Conservation (phyloP, 2,888 invertebrate genomes). For the Abrostola tripartita region DNA sequence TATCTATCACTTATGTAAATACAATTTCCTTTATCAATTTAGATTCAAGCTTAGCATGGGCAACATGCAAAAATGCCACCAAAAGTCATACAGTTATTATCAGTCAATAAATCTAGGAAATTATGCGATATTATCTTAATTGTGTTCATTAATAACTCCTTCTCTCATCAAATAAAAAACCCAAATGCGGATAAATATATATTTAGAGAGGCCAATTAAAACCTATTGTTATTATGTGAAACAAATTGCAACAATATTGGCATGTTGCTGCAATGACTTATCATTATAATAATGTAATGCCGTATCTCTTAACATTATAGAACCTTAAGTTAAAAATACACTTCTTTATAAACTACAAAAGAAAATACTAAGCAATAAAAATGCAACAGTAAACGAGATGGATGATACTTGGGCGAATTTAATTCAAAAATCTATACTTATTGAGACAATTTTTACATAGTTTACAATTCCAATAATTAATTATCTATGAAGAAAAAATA, state of each 20-base stretch:
- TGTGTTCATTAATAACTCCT: background rate
- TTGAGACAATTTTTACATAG: conserved; percentile 49
- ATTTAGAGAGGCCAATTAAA: conserved; percentile 86
- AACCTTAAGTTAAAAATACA: conserved; percentile 75
- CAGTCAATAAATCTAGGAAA: too few species aligned
- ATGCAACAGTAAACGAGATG: conserved; percentile 77
- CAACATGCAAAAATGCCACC: too few species aligned
- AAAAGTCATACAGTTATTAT: too few species aligned
- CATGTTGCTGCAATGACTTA: conserved; percentile 66
- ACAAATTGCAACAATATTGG: conserved; percentile 76
- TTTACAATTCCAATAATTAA: conserved; percentile 55
- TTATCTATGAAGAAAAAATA: conserved; percentile 60
- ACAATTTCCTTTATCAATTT: too few species aligned
- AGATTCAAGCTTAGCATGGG: too few species aligned
- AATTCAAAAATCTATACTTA: conserved; percentile 58
- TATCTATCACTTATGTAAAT: too few species aligned
- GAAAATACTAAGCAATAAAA: conserved; percentile 78
- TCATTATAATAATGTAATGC: conserved; percentile 65
- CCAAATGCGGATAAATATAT: conserved; percentile 79
- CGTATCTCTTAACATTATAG: conserved; percentile 71
- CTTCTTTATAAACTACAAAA: conserved; percentile 59
- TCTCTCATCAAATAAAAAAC: conserved; percentile 18
- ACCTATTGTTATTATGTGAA: conserved; percentile 74
- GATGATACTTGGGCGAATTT: conserved; percentile 72
- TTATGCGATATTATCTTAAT: too few species aligned